Base-by-base conservation (phyloP, 2,113 vertebrate species). In the Phalacrocorax brasilianus region DNA sequence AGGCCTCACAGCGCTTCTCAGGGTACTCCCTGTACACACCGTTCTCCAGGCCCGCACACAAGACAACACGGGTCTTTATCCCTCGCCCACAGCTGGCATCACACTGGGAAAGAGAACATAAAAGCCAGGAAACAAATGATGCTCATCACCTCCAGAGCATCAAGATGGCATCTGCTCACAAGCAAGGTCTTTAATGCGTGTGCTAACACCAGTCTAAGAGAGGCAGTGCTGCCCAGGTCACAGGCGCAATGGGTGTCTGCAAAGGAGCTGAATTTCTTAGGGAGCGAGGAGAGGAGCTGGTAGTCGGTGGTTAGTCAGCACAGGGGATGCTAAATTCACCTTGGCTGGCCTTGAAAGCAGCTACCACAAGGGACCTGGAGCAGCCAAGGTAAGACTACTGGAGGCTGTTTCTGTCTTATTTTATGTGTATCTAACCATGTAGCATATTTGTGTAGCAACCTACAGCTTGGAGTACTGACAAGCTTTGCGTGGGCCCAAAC, bases 61-160 rank as follows among this genome's bases (percentile, higher is more conserved):
- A 89, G 92, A 99, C 97, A 12, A 97, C 95, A 70, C 98, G 96
- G 20, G 66, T 98, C 78, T 98, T 98, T 76, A 88, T 38, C 2
- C 99, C 98, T 1, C 98, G 98, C 20, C 98, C 98, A 50, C 98
- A 99, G 17, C 98, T 98, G 35, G 98, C 97, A 4, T 98, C 94
- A 8, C 98, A 99, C 99, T 99, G 91, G 5, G 33, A 38, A 38
- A 30, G 32, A 45, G 50, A 83, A 53, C 13, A 6, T 3, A 68
- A 79, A 26, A 42, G 47, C 50, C 61, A 23, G 78, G 5, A 76
- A 30, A 78, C 42, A 56, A 42, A 59, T 0, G 21, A 6, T 20
- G 76, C 66, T 58, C 1, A 0, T 42, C 33, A 55, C 27, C 72
- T 47, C 19, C 4, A 61, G 50, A 49, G 30, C 72, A 42, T 33